Base-by-base conservation (phyloP, 2,797 vertebrate species). In the Ptychadena robeensis region DNA sequence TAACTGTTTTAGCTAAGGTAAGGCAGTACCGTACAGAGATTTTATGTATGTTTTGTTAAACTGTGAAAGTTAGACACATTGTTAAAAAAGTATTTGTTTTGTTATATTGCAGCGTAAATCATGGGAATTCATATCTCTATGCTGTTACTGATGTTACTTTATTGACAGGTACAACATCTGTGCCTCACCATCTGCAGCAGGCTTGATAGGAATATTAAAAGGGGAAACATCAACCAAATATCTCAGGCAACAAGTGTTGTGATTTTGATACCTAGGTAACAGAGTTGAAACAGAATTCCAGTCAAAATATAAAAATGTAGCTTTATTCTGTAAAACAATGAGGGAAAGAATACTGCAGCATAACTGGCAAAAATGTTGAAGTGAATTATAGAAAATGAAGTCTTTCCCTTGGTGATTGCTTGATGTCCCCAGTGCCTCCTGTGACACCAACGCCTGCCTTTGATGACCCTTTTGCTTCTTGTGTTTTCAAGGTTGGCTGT, bases 161-260 rank as follows among this genome's bases (percentile, higher is more conserved):
- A 73, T 65, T 81, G 79, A 44, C 79, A 81, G 71, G 79, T 81
- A 66, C 59, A 81, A 81, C 79, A 81, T 81, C 70, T 81, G 79
- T 35, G 79, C 69, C 65, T 35, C 64, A 35, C 70, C 79, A 81
- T 73, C 53, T 80, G 79, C 61, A 81, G 72, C 35, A 53, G 48
- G n/a, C 28, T 72, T 37, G 37, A 63, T 31, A 81, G 38, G 59
- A 81, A 70, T 63, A 72, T 81, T 73, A 73, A 73, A 73, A 40
- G 18, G 48, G 18, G 37, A 66, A 67, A 38, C 14, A 75, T 75
- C 34, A 22, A 28, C 25, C 25, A 61, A 27, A 61, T 61, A 61
- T 61, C 0, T 25, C n/a, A 10, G 25, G 25, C 7, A 61, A 48
- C n/a, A 61, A 12, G 25, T 61, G 57, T 61, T 12, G 27, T 48